These are phyloP conservation scores for Donacobius atricapilla DNA, from an alignment of 2,113 vertebrate genomes.

Conservation along the genomic window DNA sequence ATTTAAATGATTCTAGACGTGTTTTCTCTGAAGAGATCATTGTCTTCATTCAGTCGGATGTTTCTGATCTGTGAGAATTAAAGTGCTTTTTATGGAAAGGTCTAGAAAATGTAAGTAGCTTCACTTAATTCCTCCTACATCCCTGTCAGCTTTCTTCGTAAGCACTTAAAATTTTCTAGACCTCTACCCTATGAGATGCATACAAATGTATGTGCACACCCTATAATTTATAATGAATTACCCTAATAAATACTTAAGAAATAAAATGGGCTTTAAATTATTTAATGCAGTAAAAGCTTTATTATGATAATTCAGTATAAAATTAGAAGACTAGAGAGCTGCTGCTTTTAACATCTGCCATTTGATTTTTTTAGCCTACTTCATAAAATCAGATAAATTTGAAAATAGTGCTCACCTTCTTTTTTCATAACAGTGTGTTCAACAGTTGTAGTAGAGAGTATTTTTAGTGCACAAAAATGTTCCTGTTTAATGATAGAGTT, in stretches of 20 bases:
- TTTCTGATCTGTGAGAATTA: not conserved
- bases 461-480: not conserved
- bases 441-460: not conserved
- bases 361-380: not conserved
- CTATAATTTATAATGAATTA: not conserved
- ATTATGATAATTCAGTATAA: not conserved
- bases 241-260: not conserved
- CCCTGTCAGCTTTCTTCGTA: not conserved
- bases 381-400: not conserved
- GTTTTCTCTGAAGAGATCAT: not conserved
- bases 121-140: not conserved
- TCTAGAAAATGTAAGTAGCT: not conserved
- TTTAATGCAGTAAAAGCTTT: not conserved
- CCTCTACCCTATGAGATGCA: not conserved
- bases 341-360: not conserved
- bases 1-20: not conserved
- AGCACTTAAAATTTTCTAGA: not conserved
- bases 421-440: not conserved
- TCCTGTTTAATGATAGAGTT: not conserved
- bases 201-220: not conserved
- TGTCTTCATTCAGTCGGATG: not conserved
- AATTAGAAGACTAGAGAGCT: not conserved
- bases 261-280: not conserved
- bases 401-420: not conserved
- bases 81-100: not conserved